Evolutionary conservation across 2,888 invertebrate genomes (phyloP), one percentile per base, ranked within the genome.

Genomic region (Trachelus iudaicus): DNA sequence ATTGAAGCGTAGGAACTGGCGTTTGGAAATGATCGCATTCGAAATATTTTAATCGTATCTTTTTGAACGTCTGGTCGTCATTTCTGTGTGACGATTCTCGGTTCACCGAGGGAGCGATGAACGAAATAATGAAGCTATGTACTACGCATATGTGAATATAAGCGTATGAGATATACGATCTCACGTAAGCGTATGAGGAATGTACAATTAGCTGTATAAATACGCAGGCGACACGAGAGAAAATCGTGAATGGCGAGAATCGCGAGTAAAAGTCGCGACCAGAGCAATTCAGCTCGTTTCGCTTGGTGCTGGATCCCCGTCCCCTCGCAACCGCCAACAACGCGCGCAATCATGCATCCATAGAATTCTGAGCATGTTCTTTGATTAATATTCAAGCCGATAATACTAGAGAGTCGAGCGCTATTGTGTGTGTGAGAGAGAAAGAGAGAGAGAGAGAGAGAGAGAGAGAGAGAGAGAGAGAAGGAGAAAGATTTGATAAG

Each of bases 161-260:
- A 80, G 79, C 80, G 81, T 35, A 11, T 11, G 23, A 79, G 77
- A 82, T 83, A 81, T 85, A 82, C 81, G 84, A 84, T 85, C 83
- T 83, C 86, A 78, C 84, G 84, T 86, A 83, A 83, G 81, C 83
- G 82, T 84, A 40, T 4, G 15, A 40, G 4, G 84, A 84, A 80
- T 83, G 85, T 84, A 84, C 83, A 80, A 86, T 82, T 85, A 86
- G 82, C 81, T 83, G 84, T 83, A 80, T 79, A 82, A 85, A 83
- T 84, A 84, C 79, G 79, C 84, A 85, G 82, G 79, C 76, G 79
- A 33, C 33, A 69, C 1, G 69, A 31, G 33, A 30, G 33, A 31
- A 69, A 69, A 69, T 69, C 30, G 9, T 69, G 69, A 31, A 30
- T 30, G 56, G 30, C 56, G 80, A 86, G 76, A 83, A 84, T 83